Conservation (phyloP, 1,140 invertebrate species). For the Plutomurus gul region DNA sequence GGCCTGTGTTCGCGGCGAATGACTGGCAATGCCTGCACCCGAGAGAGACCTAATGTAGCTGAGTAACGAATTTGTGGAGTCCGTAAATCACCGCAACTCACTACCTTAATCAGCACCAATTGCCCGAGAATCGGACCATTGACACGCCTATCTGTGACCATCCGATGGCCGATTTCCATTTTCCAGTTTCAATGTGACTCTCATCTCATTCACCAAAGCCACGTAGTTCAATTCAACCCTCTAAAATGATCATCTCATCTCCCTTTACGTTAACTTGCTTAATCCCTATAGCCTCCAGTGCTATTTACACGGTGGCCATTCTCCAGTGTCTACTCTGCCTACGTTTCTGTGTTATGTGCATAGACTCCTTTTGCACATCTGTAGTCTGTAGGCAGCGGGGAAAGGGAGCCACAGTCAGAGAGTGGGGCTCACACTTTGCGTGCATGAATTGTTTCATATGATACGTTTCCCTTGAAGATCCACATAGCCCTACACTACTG, state of each 20-base stretch:
- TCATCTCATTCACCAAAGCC: background rate
- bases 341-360: no score
- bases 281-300: no score
- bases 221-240: background rate
- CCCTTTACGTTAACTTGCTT: background rate
- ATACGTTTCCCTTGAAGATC: no score
- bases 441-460: no score
- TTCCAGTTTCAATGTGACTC: constrained; percentile 42
- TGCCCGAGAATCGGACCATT: constrained; percentile 53
- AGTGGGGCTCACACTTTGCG: no score
- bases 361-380: no score
- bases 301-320: no score
- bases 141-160: constrained; percentile 53
- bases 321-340: no score
- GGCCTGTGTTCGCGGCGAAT: no score
- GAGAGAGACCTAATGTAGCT: constrained; percentile 50
- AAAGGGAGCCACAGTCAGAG: no score
- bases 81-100: constrained; percentile 54
- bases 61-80: constrained; percentile 53
- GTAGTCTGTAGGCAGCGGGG: no score
- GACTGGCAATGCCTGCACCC: background rate
- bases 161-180: constrained; percentile 45
- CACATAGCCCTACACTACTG: no score
- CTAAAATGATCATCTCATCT: background rate
- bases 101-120: constrained; percentile 55